Evolutionary conservation across 2,113 vertebrate species (phyloP).

Genomic region (Halichoerus grypus): DNA sequence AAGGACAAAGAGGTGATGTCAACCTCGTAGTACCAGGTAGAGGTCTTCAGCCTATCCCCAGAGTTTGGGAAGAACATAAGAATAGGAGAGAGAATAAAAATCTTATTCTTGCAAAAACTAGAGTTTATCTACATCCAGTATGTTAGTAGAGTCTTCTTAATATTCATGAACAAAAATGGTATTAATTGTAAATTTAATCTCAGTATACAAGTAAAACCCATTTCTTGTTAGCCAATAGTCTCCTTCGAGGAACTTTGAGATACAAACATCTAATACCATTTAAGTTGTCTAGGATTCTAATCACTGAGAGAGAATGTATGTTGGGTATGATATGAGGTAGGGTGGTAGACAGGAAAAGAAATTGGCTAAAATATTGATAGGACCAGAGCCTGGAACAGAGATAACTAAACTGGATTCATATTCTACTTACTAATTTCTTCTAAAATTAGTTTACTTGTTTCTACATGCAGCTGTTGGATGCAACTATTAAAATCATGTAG

Average conservation of each 20-base stretch:
- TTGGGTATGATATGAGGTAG: not conserved
- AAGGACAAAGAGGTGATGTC: not conserved
- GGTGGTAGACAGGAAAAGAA: not conserved
- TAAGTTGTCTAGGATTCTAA: not conserved
- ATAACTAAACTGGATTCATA: not conserved
- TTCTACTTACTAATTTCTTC: not conserved
- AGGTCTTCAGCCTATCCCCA: not conserved
- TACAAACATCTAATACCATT: not conserved
- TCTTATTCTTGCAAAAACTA: not conserved
- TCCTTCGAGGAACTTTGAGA: not conserved
- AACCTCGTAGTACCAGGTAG: not conserved
- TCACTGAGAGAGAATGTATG: not conserved
- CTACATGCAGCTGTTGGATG: not conserved
- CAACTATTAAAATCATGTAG: not conserved
- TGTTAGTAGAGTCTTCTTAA: not conserved
- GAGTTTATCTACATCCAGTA: not conserved
- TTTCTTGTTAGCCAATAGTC: not conserved
- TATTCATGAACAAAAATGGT: not conserved
- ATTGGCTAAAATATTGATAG: not conserved
- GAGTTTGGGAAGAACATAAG: not conserved
- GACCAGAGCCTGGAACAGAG: not conserved
- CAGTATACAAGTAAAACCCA: not conserved
- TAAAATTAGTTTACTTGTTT: constrained; percentile 31
- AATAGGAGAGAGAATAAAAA: not conserved
- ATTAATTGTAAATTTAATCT: not conserved